A percentile compares a stretch with the other conserved stretches of the same genome.
Conservation (phyloP, 1,140 invertebrate species). For the Drosophila sulfurigaster region DNA sequence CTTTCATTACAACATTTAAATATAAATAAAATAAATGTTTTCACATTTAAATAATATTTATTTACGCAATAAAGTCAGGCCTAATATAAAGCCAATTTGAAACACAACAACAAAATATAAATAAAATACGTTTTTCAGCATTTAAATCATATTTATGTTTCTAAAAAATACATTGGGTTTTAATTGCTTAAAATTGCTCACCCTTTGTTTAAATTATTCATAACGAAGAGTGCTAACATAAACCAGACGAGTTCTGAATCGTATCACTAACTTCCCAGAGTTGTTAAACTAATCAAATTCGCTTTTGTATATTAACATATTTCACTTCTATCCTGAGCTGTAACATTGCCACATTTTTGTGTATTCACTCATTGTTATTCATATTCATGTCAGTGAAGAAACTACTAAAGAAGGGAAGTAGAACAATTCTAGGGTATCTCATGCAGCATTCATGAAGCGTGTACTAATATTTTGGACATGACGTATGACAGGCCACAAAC, state of each 20-base stretch:
- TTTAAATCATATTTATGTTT: background rate
- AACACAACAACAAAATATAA: background rate
- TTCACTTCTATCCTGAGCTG: background rate
- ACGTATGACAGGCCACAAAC: slow-evolving; percentile 32
- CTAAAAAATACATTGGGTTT: background rate
- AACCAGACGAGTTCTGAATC: background rate
- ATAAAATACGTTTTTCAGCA: background rate
- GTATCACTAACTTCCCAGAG: background rate
- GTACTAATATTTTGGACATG: slow-evolving; percentile 30
- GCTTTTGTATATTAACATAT: background rate
- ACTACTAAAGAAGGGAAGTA: background rate
- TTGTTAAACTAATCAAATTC: background rate
- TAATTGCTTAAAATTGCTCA: background rate
- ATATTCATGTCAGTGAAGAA: background rate
- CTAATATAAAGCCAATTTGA: too few species aligned
- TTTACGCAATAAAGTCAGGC: too few species aligned
- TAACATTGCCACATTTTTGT: background rate
- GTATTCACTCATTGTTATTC: slow-evolving; percentile 22
- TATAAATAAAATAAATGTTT: too few species aligned
- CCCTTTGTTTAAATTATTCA: background rate
- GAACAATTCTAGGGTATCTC: slow-evolving; percentile 19
- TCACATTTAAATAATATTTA: too few species aligned
- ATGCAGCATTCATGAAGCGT: slow-evolving; percentile 42
- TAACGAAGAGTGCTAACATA: background rate
- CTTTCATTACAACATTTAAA: too few species aligned